Base-by-base conservation (phyloP, 2,113 vertebrate species). In the Nansenia antarctica region DNA sequence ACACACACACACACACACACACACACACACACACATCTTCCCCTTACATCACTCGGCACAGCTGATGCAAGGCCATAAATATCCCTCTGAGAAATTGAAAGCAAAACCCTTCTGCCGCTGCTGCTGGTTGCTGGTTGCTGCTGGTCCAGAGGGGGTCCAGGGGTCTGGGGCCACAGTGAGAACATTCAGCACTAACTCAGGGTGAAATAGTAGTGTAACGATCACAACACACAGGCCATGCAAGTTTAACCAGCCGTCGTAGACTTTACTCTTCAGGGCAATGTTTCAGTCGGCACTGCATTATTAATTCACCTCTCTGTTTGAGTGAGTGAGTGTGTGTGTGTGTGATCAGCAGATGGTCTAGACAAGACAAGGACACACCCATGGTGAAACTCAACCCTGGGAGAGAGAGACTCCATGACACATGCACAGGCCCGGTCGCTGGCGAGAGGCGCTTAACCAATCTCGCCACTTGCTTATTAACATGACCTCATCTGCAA, bases 1-100 rank as follows among this genome's bases (percentile, higher is more conserved):
- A n/a, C n/a, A n/a, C n/a, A n/a, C n/a, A n/a, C n/a, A n/a, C n/a
- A n/a, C n/a, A n/a, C n/a, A n/a, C n/a, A n/a, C n/a, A n/a, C n/a
- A n/a, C n/a, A n/a, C n/a, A n/a, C n/a, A 85, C 79, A 86, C 42
- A 20, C 32, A 3, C 81, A 73, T 80, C 72, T 78, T 87, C 82
- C 82, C 82, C 81, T 90, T 83, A 86, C 85, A 85, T 91, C 85
- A 87, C 81, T 85, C 82, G 22, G 82, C 81, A 73, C 88, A 89
- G 83, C 86, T 88, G 86, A 88, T 87, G 78, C 82, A 78, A 89
- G 77, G 70, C 91, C 88, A 91, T 86, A 92, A 92, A 92, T 92
- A 91, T 84, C 85, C 78, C 86, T 78, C 82, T 74, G 84, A 85
- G 86, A 87, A 85, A 84, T 75, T 65, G 84, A 83, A 83, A 86